Conservation (phyloP, 2,888 invertebrate species). For the Xylota segnis region DNA sequence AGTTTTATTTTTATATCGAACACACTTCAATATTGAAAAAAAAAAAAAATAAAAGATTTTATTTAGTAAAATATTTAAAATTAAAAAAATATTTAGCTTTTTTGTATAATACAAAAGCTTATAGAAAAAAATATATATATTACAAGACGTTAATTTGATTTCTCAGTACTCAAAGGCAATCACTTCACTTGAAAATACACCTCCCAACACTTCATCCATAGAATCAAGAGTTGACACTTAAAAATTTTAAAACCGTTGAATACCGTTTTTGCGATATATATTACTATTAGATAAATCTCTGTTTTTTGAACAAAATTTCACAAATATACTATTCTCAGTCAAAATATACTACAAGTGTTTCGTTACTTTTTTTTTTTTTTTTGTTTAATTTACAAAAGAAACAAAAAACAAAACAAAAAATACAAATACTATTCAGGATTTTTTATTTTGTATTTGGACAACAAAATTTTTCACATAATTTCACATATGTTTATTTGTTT, state of each 20-base stretch:
- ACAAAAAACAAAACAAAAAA: conserved; percentile 22
- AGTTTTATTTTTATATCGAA: conserved; percentile 56
- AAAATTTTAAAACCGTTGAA: conserved; percentile 20
- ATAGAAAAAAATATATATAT: conserved; percentile 46
- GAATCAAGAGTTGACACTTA: conserved; percentile 42
- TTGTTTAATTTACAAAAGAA: conserved; percentile 21
- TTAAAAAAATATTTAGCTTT: conserved; percentile 57
- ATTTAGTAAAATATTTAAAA: conserved; percentile 51
- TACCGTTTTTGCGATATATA: conserved; percentile 6
- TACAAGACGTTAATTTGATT: conserved; percentile 50
- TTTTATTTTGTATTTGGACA: conserved; percentile 75
- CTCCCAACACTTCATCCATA: conserved; percentile 67
- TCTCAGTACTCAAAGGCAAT: conserved; percentile 61
- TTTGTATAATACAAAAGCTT: conserved; percentile 74
- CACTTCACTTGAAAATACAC: conserved; percentile 72
- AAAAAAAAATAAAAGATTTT: conserved; percentile 27
- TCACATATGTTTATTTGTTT: conserved; percentile 84
- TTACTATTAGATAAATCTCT: conserved; percentile 16
- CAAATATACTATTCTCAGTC: conserved; percentile 23
- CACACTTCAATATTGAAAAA: conserved; percentile 36
- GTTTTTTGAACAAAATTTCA: conserved; percentile 43
- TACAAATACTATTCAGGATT: conserved; percentile 41
- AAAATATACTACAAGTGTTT: conserved; percentile 49
- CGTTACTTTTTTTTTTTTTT: conserved; percentile 42
- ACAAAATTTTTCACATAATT: conserved; percentile 83